Evolutionary conservation across 2,113 vertebrate genomes (phyloP), one percentile per base, ranked within the genome.

Genomic region (Rhabdornis inornatus): DNA sequence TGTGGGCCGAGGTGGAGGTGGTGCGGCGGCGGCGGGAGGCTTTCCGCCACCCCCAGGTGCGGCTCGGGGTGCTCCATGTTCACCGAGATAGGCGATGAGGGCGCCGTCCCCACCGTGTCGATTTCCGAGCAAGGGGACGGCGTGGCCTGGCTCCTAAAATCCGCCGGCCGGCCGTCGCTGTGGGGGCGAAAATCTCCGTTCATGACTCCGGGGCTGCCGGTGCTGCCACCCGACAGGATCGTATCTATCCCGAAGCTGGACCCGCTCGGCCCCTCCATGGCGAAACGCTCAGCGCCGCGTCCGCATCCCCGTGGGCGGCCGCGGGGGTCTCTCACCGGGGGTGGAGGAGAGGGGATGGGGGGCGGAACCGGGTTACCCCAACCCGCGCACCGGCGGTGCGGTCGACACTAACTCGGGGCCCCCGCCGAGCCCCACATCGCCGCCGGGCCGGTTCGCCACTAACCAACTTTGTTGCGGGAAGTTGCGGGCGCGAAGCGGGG

Each of bases 171-270:
- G 97, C 98, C 97, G 98, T 99, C 99, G 50, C 97, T 95, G 56
- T 99, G 98, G 45, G 97, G 76, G 83, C 99, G 98, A 96, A 99
- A 99, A 96, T 99, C 99, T 97, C 98, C 99, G 98, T 98, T 99
- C 98, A 99, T 99, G 64, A 98, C 98, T 96, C 96, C 98, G 44
- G 99, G 98, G 97, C 98, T 99, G 95, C 98, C 98, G 75, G 98
- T 98, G 96, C 98, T 98, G 84, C 97, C 94, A 40, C 98, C 98
- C 85, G 99, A 99, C 97, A 99, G 98, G 97, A 99, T 99, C 96
- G 99, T 99, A 98, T 99, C 99, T 98, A 99, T 99, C 97, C 99
- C 99, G 98, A 99, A 99, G 98, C 98, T 99, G 93, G 99, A 99
- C 96, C 98, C 98, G 97, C 99, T 99, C 96, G 99, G 98, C 98